These are phyloP conservation scores for Labroides dimidiatus DNA, from an alignment of 2,797 vertebrate species.

Conservation along the genomic window DNA sequence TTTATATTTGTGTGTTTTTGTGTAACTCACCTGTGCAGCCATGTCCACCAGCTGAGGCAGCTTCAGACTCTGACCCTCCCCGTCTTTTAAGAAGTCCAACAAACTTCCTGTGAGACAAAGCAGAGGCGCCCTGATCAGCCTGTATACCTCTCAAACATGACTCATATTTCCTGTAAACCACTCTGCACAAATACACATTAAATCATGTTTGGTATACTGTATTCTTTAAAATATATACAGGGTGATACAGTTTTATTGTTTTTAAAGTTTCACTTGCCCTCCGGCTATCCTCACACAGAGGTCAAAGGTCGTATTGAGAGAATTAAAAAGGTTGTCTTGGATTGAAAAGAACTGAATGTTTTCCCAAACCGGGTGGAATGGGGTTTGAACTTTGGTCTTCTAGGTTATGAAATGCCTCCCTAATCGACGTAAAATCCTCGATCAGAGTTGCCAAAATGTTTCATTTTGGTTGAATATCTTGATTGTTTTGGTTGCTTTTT, in stretches of 20 bases:
- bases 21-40: conserved; percentile 90
- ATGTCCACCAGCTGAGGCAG: conserved; percentile 97
- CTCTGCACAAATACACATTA: neutral
- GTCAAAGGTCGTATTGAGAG: conserved; percentile 28
- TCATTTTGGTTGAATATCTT: conserved; percentile 1
- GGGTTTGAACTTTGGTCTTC: conserved; percentile 31
- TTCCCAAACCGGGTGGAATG: conserved; percentile 1
- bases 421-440: conserved; percentile 6
- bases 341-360: conserved; percentile 7
- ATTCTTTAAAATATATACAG: neutral
- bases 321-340: conserved; percentile 18
- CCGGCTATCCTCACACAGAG: conserved; percentile 5
- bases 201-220: neutral
- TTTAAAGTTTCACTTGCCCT: conserved; percentile 14
- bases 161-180: neutral
- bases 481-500: neutral
- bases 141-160: neutral
- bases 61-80: conserved; percentile 88
- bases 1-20: neutral
- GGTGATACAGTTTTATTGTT: conserved; percentile 1
- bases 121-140: conserved; percentile 3
- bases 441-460: conserved; percentile 6
- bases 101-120: conserved; percentile 87
- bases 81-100: conserved; percentile 94
- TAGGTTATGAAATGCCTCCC: conserved; percentile 15